phyloP scores from a whole-genome alignment of 2,797 vertebrate genomes.

The Labeo calbasu region DNA sequence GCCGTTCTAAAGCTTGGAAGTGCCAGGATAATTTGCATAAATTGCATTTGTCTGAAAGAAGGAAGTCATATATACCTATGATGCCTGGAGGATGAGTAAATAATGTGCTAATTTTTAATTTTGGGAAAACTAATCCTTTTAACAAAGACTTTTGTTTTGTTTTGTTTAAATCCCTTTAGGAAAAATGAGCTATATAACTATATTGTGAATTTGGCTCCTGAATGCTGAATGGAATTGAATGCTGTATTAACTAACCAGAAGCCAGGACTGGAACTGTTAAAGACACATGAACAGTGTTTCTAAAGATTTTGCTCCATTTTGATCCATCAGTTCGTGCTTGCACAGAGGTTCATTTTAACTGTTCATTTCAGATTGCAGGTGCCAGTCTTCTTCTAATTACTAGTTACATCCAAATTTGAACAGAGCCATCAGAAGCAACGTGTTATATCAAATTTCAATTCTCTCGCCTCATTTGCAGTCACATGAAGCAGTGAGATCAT shows the following conservation, averaged over 20 bases:
- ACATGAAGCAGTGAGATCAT: constrained; percentile 62
- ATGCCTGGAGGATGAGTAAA: too few species aligned
- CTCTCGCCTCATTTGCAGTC: constrained; percentile 46
- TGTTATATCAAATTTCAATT: constrained; percentile 28
- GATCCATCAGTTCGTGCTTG: not conserved
- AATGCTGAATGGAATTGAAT: not conserved
- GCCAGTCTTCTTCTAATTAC: not conserved
- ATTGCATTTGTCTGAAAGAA: too few species aligned
- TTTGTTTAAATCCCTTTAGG: too few species aligned
- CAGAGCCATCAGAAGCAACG: constrained; percentile 21
- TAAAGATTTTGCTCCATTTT: not conserved
- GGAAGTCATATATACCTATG: too few species aligned
- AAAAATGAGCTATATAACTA: not conserved
- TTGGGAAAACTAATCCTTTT: too few species aligned
- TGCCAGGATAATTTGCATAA: too few species aligned
- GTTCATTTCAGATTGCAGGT: not conserved
- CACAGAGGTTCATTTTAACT: not conserved
- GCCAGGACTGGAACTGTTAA: not conserved
- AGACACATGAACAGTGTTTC: not conserved
- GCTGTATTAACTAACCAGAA: not conserved
- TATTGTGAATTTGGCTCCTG: not conserved
- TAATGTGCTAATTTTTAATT: too few species aligned
- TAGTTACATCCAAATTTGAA: not conserved
- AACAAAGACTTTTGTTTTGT: too few species aligned
- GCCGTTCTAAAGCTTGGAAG: too few species aligned